A percentile compares a stretch with the other conserved stretches of the same genome.
Conservation (phyloP, 2,113 vertebrate species). For the Odontophorus gujanensis region DNA sequence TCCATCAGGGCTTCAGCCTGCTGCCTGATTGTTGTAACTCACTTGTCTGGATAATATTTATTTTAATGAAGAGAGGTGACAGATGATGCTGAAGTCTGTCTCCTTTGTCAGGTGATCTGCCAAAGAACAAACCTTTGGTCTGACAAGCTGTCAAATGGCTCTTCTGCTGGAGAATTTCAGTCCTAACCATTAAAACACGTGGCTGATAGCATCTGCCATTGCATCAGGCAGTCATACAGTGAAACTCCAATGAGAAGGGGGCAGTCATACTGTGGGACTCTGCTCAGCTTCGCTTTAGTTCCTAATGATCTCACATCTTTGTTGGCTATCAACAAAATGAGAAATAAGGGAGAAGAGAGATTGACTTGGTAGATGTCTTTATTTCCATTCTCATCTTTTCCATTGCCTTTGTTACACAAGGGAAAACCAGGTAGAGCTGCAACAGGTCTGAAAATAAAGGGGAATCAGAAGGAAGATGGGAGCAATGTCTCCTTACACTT, state of each 20-base stretch:
- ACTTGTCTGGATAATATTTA: not conserved
- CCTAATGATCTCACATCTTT: not conserved
- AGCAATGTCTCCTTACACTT: not conserved
- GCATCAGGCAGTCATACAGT: not conserved
- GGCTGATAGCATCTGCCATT: not conserved
- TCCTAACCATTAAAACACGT: not conserved
- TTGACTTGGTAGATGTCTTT: not conserved
- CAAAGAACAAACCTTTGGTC: not conserved
- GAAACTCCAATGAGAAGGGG: not conserved
- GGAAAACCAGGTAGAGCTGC: not conserved
- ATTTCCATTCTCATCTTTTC: not conserved
- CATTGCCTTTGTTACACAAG: not conserved
- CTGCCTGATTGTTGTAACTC: not conserved
- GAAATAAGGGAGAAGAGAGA: not conserved
- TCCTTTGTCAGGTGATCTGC: not conserved
- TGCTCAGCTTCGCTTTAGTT: not conserved
- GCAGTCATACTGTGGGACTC: not conserved
- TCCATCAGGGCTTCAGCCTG: not conserved
- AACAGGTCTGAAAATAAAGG: not conserved
- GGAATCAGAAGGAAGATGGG: not conserved
- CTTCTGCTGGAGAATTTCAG: not conserved
- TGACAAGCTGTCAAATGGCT: not conserved
- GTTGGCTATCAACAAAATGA: not conserved
- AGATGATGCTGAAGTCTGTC: constrained; percentile 3
- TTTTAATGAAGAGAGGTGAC: not conserved